Evolutionary conservation across 2,113 vertebrate species (phyloP), one percentile per base, ranked within the genome.

Genomic region (Muscicapa adusta): DNA sequence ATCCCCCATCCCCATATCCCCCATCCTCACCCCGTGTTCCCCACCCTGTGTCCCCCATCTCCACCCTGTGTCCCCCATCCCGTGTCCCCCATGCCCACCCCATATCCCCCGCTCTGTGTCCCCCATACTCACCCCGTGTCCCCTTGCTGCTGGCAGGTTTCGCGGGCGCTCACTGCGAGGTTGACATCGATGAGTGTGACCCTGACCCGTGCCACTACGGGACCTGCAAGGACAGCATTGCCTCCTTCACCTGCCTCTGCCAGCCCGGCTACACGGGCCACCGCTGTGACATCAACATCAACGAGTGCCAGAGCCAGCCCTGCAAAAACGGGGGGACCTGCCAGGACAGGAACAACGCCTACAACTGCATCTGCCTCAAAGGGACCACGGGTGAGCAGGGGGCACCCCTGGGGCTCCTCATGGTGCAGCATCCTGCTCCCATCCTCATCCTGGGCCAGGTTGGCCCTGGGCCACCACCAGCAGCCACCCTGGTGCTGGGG

Each of bases 291-390:
- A 98, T 98, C 91, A 99, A 99, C 97, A 98, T 99, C 95, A 99
- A 99, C 1, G 99, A 99, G 96, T 99, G 99, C 88, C 98, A 98
- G 88, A 99, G 99, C 95, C 98, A 99, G 96, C 99, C 99, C 4
- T 99, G 99, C 97, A 98, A 98, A 86, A 99, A 99, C 0, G 99
- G 99, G 7, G 99, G 99, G 25, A 98, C 98, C 89, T 99, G 99
- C 93, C 98, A 99, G 96, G 99, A 99, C 97, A 95, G 97, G 1
- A 98, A 98, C 96, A 99, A 99, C 2, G 70, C 96, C 72, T 99
- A 99, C 97, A 77, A 98, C 63, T 99, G 99, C 95, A 89, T 97
- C 94, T 99, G 99, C 96, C 98, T 98, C 72, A 98, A 98, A 94
- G 99, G 99, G 62, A 99, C 99, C 82, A 97, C 98, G 26, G 99